These are phyloP conservation scores for Hyperopisus bebe DNA, from an alignment of 2,113 vertebrate species.

Conservation along the genomic window DNA sequence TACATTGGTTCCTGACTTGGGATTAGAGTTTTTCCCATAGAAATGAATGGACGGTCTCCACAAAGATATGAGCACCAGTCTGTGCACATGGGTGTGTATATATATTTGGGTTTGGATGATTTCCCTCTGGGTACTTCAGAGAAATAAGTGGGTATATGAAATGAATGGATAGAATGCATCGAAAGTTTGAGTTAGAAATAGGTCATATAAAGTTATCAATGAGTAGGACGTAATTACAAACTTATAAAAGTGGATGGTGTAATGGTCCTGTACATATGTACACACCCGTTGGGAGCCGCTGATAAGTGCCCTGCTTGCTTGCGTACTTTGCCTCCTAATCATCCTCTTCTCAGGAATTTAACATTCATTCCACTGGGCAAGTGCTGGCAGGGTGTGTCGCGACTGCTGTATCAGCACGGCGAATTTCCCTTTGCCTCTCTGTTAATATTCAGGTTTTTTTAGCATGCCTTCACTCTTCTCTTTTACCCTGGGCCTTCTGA, in stretches of 20 bases:
- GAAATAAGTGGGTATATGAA: neutral
- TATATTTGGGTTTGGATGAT: neutral
- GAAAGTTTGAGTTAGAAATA: neutral
- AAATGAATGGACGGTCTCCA: too few species aligned
- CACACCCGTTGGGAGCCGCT: neutral
- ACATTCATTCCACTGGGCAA: neutral
- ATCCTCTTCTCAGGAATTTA: neutral
- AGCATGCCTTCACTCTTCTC: neutral
- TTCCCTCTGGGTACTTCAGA: neutral
- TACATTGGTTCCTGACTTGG: neutral
- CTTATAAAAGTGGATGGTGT: neutral
- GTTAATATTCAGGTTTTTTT: neutral
- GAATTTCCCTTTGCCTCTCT: neutral
- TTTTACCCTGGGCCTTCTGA: neutral
- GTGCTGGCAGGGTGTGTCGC: neutral
- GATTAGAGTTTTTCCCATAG: too few species aligned
- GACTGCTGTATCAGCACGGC: neutral
- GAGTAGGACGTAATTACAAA: neutral
- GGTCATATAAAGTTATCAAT: neutral
- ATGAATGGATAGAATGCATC: neutral
- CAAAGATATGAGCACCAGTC: too few species aligned
- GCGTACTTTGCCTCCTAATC: neutral
- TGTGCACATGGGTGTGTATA: neutral
- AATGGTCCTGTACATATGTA: neutral
- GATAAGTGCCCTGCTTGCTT: neutral